A percentile compares a stretch with the other conserved stretches of the same genome.
Conservation (phyloP, 1,140 invertebrate species). For the Plutomurus gul region DNA sequence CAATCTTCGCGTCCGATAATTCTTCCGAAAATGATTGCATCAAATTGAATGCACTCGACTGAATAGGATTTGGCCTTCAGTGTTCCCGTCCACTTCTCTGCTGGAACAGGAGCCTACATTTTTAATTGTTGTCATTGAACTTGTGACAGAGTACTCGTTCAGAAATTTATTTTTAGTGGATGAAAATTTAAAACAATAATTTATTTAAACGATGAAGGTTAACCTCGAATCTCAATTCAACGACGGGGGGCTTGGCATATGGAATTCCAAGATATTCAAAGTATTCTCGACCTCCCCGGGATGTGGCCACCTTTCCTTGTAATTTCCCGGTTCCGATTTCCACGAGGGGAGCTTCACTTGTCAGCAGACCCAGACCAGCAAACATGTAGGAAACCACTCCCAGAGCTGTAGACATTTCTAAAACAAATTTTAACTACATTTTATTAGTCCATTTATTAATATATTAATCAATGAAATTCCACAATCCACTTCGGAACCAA, state of each 20-base stretch:
- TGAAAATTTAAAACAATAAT: neutral
- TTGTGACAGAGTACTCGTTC: no score
- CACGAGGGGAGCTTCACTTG: neutral
- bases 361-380: neutral
- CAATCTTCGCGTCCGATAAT: neutral
- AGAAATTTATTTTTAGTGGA: no score
- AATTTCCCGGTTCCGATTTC: slow-evolving; percentile 36
- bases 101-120: neutral
- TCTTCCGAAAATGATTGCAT: neutral
- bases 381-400: slow-evolving; percentile 18
- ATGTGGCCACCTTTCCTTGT: slow-evolving; percentile 1
- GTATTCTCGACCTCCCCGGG: slow-evolving; percentile 28
- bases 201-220: neutral
- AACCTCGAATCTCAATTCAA: slow-evolving; percentile 35
- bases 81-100: neutral
- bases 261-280: slow-evolving; percentile 33
- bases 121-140: no score
- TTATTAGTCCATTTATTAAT: no score
- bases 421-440: neutral
- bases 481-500: no score
- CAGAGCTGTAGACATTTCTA: neutral
- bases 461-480: no score
- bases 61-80: neutral
- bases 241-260: slow-evolving; percentile 4
- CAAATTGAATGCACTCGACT: neutral